These are phyloP conservation scores for Hirtodrosophila alboralis DNA, from an alignment of 2,888 invertebrate genomes.

Conservation along the genomic window DNA sequence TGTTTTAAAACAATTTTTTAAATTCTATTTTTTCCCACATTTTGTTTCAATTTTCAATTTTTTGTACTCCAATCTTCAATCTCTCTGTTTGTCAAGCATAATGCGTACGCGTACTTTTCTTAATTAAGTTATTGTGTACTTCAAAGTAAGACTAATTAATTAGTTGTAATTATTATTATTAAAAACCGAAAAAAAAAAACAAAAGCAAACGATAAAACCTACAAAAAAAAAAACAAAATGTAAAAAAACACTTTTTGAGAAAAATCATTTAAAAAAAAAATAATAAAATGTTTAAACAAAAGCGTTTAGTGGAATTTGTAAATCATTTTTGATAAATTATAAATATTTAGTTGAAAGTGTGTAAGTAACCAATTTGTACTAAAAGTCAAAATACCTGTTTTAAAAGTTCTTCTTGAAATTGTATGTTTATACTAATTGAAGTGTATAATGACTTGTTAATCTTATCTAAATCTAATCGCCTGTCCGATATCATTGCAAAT, in stretches of 20 bases:
- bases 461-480: no score
- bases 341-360: no score
- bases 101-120: conserved; percentile 62
- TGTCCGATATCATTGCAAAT: no score
- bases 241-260: conserved; percentile 66
- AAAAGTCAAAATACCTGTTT: no score
- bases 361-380: no score
- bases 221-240: conserved; percentile 57
- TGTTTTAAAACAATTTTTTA: conserved; percentile 11
- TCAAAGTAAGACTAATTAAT: conserved; percentile 83
- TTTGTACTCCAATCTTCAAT: conserved; percentile 32
- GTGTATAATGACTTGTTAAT: no score
- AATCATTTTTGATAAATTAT: no score
- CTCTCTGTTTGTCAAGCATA: conserved; percentile 57
- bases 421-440: no score
- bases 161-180: conserved; percentile 65
- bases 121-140: conserved; percentile 81
- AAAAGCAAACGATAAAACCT: conserved; percentile 50
- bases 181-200: conserved; percentile 26
- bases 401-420: no score
- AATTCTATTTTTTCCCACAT: conserved; percentile 3
- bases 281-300: conserved; percentile 67
- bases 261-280: conserved; percentile 58
- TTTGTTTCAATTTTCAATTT: conserved; percentile 16
- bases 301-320: background rate